These are phyloP conservation scores for Ptilonorhynchus violaceus DNA, from an alignment of 2,113 vertebrate genomes.

Conservation along the genomic window DNA sequence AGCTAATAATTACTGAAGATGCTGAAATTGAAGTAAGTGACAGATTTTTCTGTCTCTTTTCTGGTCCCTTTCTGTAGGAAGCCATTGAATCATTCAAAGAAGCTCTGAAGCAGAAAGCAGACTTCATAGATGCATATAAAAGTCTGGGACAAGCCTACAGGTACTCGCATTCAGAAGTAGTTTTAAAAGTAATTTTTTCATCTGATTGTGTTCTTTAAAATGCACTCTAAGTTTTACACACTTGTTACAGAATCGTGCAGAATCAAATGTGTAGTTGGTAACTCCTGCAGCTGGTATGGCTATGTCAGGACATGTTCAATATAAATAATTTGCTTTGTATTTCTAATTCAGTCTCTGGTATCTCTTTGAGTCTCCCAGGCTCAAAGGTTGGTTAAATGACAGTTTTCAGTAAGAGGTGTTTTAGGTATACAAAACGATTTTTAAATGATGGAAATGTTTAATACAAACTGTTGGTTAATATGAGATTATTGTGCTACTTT, in stretches of 20 bases:
- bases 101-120: conserved; percentile 90
- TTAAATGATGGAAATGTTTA: not conserved
- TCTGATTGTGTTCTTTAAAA: not conserved
- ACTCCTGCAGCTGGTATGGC: not conserved
- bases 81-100: conserved; percentile 97
- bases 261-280: not conserved
- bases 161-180: conserved; percentile 64
- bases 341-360: not conserved
- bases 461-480: not conserved
- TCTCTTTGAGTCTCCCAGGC: not conserved
- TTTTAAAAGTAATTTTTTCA: not conserved
- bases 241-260: not conserved
- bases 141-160: conserved; percentile 97
- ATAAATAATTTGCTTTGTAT: not conserved
- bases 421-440: not conserved
- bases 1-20: not conserved
- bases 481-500: not conserved
- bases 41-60: not conserved
- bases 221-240: not conserved
- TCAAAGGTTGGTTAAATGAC: not conserved
- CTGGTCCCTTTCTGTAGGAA: conserved; percentile 76
- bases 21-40: not conserved
- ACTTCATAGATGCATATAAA: conserved; percentile 97
- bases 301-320: not conserved
- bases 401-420: not conserved